Evolutionary conservation across 35 echinoderm and acorn worm genomes (phyloP).

Genomic region (Apostichopus parvimensis): DNA sequence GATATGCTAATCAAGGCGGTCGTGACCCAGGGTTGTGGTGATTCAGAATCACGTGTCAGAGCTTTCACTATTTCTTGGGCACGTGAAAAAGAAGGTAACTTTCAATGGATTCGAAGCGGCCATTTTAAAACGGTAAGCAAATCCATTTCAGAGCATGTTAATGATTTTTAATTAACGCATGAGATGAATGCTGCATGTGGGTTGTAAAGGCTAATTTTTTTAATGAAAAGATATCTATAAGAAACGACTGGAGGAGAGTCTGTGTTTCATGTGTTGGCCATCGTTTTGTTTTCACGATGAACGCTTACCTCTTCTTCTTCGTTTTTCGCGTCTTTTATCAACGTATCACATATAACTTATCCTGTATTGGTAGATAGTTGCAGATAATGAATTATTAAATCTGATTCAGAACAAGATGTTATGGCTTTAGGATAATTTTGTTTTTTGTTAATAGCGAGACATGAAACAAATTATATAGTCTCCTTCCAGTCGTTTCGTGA

Average conservation of each 20-base stretch:
- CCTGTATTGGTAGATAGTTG: too few relatives aligned
- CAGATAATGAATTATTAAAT: too few relatives aligned
- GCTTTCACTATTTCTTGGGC: conserved; percentile 40
- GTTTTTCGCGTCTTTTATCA: too few relatives aligned
- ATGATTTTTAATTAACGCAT: neutral
- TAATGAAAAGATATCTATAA: neutral
- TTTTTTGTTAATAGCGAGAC: too few relatives aligned
- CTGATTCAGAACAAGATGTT: too few relatives aligned
- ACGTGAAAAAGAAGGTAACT: conserved; percentile 47
- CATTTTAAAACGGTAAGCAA: conserved; percentile 40
- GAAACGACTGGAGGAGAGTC: neutral
- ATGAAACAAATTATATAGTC: neutral
- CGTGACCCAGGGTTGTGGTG: conserved; percentile 69
- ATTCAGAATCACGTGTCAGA: conserved; percentile 39
- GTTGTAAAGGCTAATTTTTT: neutral
- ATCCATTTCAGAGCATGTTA: neutral
- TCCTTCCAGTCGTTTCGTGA: neutral
- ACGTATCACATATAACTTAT: too few relatives aligned
- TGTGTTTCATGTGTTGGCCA: neutral
- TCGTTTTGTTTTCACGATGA: too few relatives aligned
- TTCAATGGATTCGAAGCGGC: conserved; percentile 24
- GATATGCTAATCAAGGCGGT: conserved; percentile 52
- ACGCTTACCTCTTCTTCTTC: too few relatives aligned
- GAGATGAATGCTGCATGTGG: neutral
- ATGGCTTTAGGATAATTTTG: too few relatives aligned